Evolutionary conservation across 1,140 invertebrate genomes (phyloP), one percentile per base, ranked within the genome.

Genomic region (Drosophila saltans): DNA sequence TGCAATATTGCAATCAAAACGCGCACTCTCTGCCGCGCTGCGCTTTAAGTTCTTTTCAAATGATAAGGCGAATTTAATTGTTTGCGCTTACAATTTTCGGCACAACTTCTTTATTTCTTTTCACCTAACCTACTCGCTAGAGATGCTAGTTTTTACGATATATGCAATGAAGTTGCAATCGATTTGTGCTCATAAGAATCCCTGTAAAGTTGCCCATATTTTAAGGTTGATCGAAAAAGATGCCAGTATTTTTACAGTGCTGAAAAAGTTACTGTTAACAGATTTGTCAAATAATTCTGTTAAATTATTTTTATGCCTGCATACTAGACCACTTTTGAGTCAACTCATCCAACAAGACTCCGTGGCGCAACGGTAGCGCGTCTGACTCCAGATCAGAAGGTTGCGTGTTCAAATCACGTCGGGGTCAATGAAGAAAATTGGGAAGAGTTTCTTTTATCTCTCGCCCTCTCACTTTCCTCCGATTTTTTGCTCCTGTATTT

Each of bases 331-430:
- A 1, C 21, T 10, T 1, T 52, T 52, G 21, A 52, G 45, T 52
- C 21, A 3, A 10, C 2, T 3, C 9, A 1, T 0, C 0, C 2
- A 26, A 52, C 21, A 26, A 26, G 95, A 96, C 95, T 96, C 95
- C 96, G 97, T 98, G 97, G 97, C 97, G 97, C 97, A 98, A 98
- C 96, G 97, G 97, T 98, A 97, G 97, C 96, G 97, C 97, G 97
- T 98, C 97, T 97, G 97, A 98, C 97, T 98, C 97, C 97, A 97
- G 97, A 98, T 97, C 97, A 97, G 96, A 98, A 98, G 97, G 97
- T 97, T 98, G 97, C 97, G 97, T 97, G 97, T 98, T 98, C 97
- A 96, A 98, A 97, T 98, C 97, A 97, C 97, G 96, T 97, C 97
- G 10, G 56, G 74, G 56, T 60, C 73, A 76, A 24, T 8, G 5